Base-by-base conservation (phyloP, 2,113 vertebrate species). In the Sebastes fasciatus region DNA sequence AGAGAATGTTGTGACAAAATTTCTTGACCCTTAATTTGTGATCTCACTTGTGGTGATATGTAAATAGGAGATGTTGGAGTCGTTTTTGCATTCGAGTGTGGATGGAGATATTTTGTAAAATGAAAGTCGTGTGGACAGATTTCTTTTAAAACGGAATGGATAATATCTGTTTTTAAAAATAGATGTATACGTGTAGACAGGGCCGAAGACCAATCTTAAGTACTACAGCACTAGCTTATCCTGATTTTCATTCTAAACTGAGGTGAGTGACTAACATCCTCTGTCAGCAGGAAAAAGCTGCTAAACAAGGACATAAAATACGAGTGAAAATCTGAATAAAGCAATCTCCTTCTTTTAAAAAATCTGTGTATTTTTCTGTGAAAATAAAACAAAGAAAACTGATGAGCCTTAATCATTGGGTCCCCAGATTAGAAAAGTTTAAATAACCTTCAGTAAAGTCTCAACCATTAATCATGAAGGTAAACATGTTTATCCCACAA, bases 401-500 rank as follows among this genome's bases (percentile, higher is more conserved):
- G 0, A 17, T n/a, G 10, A 34, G 34, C 34, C 6, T 43, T 43
- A 45, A 62, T 12, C 61, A 16, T 8, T 17, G n/a, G 34, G 48
- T 71, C 16, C n/a, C 9, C n/a, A 45, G 19, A 26, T 26, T 21
- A 57, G 40, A 58, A 9, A 8, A 14, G 0, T 81, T 26, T 19
- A n/a, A 19, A 61, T 61, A 26, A 52, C 51, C 52, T n/a, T 51
- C 4, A 73, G 42, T 14, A 21, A 45, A 1, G 13, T 21, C 3
- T 19, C 17, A 57, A 16, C 21, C 34, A 14, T 14, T 19, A 19
- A 16, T 23, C 58, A 14, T 61, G 23, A 46, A 49, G 46, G 26
- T 67, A 80, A 65, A 77, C 12, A 74, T 10, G 26, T 61, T 34
- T 6, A 68, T 43, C 46, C 17, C 10, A 84, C 42, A 84, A 54